phyloP scores from a whole-genome alignment of 2,113 vertebrate genomes.

The Varanus komodoensis region DNA sequence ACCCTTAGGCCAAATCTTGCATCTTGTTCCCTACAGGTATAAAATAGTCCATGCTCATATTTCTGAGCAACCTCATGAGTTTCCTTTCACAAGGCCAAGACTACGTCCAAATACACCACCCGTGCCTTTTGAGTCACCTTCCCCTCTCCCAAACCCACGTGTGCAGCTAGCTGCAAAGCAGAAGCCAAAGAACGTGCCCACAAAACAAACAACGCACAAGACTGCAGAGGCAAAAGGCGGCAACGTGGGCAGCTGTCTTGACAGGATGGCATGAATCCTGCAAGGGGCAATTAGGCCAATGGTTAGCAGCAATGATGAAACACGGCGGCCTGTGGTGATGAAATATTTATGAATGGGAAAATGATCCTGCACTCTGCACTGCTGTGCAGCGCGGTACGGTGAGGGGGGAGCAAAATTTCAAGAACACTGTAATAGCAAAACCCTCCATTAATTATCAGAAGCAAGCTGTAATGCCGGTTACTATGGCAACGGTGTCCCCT shows the following conservation, averaged over 20 bases:
- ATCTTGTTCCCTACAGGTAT: background rate
- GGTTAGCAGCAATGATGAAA: conserved; percentile 72
- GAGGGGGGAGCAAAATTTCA: conserved; percentile 76
- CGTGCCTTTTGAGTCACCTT: background rate
- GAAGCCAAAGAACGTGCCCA: background rate
- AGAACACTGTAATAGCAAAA: conserved; percentile 81
- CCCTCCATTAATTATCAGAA: conserved; percentile 86
- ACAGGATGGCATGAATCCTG: conserved; percentile 63
- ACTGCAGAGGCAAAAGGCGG: conserved; percentile 46
- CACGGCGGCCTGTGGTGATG: conserved; percentile 78
- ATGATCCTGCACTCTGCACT: conserved; percentile 81
- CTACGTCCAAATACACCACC: conserved; percentile 21
- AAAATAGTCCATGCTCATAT: background rate
- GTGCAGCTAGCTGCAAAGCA: conserved; percentile 38
- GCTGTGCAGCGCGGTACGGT: conserved; percentile 61
- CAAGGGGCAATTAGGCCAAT: conserved; percentile 66
- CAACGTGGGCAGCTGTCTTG: conserved; percentile 51
- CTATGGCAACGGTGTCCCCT: conserved; percentile 83
- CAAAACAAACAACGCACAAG: conserved; percentile 51
- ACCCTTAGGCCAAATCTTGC: background rate
- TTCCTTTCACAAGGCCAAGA: conserved; percentile 27
- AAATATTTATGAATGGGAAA: conserved; percentile 89
- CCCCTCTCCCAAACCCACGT: conserved; percentile 15
- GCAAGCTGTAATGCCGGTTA: conserved; percentile 79
- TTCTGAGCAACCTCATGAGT: background rate